Evolutionary conservation across 2,888 invertebrate species (phyloP).

Genomic region (Eupithecia dodoneata): DNA sequence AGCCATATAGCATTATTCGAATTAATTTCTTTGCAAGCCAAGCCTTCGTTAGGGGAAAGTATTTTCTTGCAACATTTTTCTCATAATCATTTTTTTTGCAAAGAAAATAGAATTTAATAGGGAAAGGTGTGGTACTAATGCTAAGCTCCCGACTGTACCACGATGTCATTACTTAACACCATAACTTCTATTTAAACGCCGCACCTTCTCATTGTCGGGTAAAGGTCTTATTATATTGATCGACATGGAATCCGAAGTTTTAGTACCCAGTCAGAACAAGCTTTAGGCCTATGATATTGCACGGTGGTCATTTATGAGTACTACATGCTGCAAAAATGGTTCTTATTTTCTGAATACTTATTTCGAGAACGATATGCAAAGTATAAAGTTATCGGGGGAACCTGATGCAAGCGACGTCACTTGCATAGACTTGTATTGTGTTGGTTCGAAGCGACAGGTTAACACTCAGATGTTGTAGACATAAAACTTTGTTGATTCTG

Average conservation of each 20-base stretch:
- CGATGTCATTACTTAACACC: slow-evolving; percentile 68
- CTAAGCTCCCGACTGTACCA: slow-evolving; percentile 29
- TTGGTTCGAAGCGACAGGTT: not conserved
- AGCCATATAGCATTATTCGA: slow-evolving; percentile 10
- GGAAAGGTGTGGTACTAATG: not conserved
- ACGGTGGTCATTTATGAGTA: too few species aligned
- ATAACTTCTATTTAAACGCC: slow-evolving; percentile 73
- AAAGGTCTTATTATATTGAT: slow-evolving; percentile 37
- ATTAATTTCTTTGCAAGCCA: slow-evolving; percentile 10
- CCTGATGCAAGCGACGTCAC: not conserved
- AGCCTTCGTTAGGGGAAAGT: not conserved
- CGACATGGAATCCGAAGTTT: not conserved
- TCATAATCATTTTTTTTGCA: not conserved
- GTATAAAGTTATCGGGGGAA: not conserved
- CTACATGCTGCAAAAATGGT: too few species aligned
- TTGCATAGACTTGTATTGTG: not conserved
- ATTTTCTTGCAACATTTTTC: slow-evolving; percentile 3
- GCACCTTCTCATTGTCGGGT: slow-evolving; percentile 63
- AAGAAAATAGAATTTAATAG: not conserved
- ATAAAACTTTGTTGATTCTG: not conserved
- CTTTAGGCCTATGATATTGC: not conserved
- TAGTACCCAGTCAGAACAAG: not conserved
- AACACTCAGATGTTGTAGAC: not conserved
- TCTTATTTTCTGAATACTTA: too few species aligned
- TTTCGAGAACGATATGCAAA: not conserved